phyloP scores from a whole-genome alignment of 2,113 vertebrate genomes.

The Campylomormyrus tamandua region DNA sequence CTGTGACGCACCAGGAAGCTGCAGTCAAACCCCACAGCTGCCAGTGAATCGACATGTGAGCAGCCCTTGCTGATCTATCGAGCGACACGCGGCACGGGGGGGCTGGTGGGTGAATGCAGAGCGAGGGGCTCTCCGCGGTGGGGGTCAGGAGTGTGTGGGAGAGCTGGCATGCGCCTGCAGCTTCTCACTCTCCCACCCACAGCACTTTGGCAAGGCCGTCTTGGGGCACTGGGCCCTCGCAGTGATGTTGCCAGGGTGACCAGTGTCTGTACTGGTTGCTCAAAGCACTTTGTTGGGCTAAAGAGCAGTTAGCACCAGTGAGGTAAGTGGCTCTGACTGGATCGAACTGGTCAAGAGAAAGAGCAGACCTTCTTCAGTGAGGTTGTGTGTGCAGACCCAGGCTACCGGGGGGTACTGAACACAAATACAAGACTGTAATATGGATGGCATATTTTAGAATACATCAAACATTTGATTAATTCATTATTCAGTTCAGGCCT shows the following conservation, averaged over 20 bases:
- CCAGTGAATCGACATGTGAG: neutral
- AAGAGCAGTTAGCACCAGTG: neutral
- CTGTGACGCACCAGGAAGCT: neutral
- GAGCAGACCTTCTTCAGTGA: neutral
- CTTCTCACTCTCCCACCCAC: neutral
- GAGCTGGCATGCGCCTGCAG: neutral
- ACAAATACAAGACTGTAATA: neutral
- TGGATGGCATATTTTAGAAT: neutral
- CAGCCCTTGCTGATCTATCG: neutral
- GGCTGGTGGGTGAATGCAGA: neutral
- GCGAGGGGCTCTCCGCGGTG: neutral
- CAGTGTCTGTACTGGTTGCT: neutral
- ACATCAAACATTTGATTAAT: neutral
- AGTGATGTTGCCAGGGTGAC: neutral
- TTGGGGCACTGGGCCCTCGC: neutral
- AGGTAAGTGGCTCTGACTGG: neutral
- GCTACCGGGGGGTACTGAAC: neutral
- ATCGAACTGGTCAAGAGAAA: neutral
- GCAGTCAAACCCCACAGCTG: neutral
- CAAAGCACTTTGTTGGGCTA: neutral
- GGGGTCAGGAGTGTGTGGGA: neutral
- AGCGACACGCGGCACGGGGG: neutral
- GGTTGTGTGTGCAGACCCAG: neutral
- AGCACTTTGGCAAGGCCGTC: neutral
- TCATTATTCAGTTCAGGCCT: neutral